phyloP scores from a whole-genome alignment of 2,113 vertebrate genomes.

The Progne subis region DNA sequence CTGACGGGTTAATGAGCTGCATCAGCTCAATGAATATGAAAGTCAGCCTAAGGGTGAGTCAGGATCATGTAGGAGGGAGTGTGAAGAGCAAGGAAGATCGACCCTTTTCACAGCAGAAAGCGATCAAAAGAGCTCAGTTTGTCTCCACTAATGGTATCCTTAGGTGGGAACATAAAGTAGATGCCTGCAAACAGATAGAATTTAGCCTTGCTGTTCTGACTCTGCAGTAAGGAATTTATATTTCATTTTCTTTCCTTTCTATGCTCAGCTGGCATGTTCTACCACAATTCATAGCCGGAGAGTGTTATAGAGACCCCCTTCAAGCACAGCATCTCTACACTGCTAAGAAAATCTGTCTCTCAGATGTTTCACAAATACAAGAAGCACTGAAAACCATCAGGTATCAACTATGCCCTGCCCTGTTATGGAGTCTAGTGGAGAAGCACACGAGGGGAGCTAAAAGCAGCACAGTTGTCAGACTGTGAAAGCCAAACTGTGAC shows the following conservation, averaged over 20 bases:
- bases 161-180: not conserved
- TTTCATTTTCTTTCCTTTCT: not conserved
- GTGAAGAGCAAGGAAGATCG: not conserved
- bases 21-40: constrained; percentile 10
- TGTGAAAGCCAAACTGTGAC: not conserved
- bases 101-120: not conserved
- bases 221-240: not conserved
- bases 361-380: not conserved
- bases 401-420: not conserved
- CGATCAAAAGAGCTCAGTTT: not conserved
- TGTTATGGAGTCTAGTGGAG: not conserved
- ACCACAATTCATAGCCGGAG: not conserved
- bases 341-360: not conserved
- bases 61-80: constrained; percentile 5
- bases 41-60: constrained; percentile 30
- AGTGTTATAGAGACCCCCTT: not conserved
- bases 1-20: constrained; percentile 31
- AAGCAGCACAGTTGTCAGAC: not conserved
- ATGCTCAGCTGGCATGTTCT: not conserved
- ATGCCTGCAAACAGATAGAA: not conserved
- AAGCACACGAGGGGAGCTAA: not conserved
- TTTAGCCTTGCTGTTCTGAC: not conserved
- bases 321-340: not conserved
- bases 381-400: not conserved
- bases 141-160: not conserved